A percentile compares a stretch with the other conserved stretches of the same genome.
Evolutionary conservation across 2,113 vertebrate species (phyloP).

Genomic region (Lepus americanus): DNA sequence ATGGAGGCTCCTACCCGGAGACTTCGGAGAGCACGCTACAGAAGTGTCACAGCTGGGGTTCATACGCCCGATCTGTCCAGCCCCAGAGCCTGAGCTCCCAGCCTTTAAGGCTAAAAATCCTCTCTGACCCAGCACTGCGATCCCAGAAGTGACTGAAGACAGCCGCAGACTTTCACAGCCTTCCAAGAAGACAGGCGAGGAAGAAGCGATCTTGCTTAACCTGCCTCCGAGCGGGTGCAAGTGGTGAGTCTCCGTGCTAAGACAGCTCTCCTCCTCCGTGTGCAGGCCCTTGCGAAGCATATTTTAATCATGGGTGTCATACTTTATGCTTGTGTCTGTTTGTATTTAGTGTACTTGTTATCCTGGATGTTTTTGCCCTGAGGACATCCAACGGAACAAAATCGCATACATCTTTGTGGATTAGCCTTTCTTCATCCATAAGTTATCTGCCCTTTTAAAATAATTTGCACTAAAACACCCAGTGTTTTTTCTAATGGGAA

Average conservation of each 20-base stretch:
- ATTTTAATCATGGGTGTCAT: constrained; percentile 86
- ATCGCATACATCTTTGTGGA: constrained; percentile 76
- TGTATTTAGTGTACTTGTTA: constrained; percentile 85
- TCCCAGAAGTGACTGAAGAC: constrained; percentile 3
- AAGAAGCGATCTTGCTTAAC: constrained; percentile 48
- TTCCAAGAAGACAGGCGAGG: constrained; percentile 70
- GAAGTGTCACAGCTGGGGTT: background rate
- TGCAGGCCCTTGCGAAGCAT: constrained; percentile 78
- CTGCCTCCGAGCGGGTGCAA: constrained; percentile 67
- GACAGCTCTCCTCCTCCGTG: constrained; percentile 72
- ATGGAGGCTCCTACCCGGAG: background rate
- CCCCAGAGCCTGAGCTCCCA: background rate
- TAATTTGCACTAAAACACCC: constrained; percentile 77
- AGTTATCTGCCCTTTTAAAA: constrained; percentile 85
- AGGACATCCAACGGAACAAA: constrained; percentile 82
- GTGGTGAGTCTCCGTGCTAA: constrained; percentile 71
- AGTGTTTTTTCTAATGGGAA: constrained; percentile 80
- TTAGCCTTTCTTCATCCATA: constrained; percentile 83
- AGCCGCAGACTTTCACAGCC: constrained; percentile 56
- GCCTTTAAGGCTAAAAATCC: background rate
- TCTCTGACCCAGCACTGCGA: background rate
- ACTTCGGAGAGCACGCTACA: background rate
- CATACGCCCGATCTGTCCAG: background rate
- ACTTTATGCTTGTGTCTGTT: constrained; percentile 86
- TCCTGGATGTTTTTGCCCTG: constrained; percentile 80